Conservation (phyloP, 92 coral and sea anemone genomes). For the Parazoanthus atlanticus region DNA sequence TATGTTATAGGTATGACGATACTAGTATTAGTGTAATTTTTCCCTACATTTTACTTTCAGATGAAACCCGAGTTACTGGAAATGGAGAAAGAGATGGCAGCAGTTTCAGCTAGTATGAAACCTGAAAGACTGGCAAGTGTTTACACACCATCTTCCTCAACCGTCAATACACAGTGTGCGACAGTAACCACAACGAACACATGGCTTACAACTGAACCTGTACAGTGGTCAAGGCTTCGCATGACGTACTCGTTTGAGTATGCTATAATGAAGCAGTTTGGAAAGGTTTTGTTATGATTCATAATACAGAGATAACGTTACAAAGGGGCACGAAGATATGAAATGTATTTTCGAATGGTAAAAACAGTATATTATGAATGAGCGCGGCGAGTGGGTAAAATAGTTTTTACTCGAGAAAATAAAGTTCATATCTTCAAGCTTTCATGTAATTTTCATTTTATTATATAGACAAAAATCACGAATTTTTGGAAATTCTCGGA, state of each 20-base stretch:
- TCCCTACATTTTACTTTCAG: not conserved
- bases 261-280: conserved; percentile 94
- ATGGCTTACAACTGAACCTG: conserved; percentile 90
- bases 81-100: conserved; percentile 63
- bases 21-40: not conserved
- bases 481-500: no score
- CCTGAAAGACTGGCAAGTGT: conserved; percentile 52
- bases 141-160: conserved; percentile 40
- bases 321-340: no score
- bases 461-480: no score
- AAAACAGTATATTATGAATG: no score
- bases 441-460: no score
- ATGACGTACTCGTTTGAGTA: conserved; percentile 99
- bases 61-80: conserved; percentile 43
- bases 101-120: conserved; percentile 64
- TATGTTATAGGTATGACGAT: not conserved
- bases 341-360: no score
- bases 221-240: conserved; percentile 95
- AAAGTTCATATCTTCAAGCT: no score
- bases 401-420: no score
- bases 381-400: no score
- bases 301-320: not conserved
- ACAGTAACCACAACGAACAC: conserved; percentile 70
- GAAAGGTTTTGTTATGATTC: conserved; percentile 78
- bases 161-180: conserved; percentile 61